phyloP scores from a whole-genome alignment of 2,797 vertebrate genomes.

The Carduelis carduelis region DNA sequence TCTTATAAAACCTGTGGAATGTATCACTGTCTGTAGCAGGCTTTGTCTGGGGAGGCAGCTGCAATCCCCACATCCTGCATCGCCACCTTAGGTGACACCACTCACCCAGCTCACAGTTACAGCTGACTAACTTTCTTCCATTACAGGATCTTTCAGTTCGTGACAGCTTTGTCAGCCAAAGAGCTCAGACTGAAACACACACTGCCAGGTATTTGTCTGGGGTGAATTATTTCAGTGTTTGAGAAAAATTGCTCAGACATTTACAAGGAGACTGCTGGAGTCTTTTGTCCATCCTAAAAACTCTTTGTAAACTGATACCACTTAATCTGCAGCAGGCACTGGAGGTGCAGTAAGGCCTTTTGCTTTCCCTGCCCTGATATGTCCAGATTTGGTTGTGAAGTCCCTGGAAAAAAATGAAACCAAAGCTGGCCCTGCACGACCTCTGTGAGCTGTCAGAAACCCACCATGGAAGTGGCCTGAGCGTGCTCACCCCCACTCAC shows the following conservation, averaged over 20 bases:
- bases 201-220: conserved; percentile 30
- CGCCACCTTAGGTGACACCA: not conserved
- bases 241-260: conserved; percentile 32
- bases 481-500: fast-evolving
- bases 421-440: not conserved
- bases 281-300: not conserved
- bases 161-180: conserved; percentile 36
- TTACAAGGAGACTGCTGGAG: conserved; percentile 6
- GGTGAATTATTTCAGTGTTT: not conserved
- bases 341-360: not conserved
- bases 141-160: not conserved
- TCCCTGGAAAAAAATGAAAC: not conserved
- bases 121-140: conserved; percentile 23
- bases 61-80: not conserved
- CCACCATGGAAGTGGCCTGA: not conserved
- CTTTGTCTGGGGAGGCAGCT: not conserved
- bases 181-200: not conserved
- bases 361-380: not conserved
- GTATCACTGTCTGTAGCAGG: not conserved
- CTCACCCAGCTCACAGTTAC: not conserved
- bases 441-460: not conserved
- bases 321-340: not conserved
- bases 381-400: not conserved
- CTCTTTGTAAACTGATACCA: not conserved
- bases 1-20: not conserved